A percentile compares a stretch with the other conserved stretches of the same genome.
Evolutionary conservation across 1,140 invertebrate species (phyloP).

Genomic region (Monochamus saltuarius): DNA sequence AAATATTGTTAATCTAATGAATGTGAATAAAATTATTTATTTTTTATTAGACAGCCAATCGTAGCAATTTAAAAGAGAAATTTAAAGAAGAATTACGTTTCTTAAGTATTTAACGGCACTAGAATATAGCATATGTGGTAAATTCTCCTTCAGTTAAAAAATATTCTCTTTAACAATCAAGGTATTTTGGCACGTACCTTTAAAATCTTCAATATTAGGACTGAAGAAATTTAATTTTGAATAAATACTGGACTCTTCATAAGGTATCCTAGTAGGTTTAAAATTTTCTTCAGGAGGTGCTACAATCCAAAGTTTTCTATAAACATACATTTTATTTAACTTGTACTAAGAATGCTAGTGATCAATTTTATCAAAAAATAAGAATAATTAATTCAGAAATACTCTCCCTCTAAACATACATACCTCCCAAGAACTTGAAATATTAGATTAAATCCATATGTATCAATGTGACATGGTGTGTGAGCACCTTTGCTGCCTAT

Average conservation of each 20-base stretch:
- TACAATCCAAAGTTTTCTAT: slow-evolving; percentile 89
- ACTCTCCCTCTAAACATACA: slow-evolving; percentile 34
- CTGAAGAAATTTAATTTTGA: slow-evolving; percentile 80
- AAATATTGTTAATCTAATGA: slow-evolving; percentile 3
- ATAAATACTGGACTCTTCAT: slow-evolving; percentile 96
- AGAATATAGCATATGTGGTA: background rate
- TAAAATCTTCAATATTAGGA: slow-evolving; percentile 49
- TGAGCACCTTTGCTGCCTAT: slow-evolving; percentile 84
- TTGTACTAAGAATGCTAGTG: background rate
- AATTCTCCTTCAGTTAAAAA: background rate
- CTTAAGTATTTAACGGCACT: background rate
- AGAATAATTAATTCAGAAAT: background rate
- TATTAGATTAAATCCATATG: slow-evolving; percentile 92
- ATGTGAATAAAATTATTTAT: slow-evolving; percentile 2
- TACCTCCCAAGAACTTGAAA: slow-evolving; percentile 85
- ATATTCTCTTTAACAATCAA: background rate
- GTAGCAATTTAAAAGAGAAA: background rate
- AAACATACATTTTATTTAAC: slow-evolving; percentile 41
- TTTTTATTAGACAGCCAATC: too few relatives aligned
- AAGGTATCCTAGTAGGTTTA: slow-evolving; percentile 85
- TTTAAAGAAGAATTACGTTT: background rate
- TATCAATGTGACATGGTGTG: slow-evolving; percentile 92
- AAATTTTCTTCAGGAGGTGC: slow-evolving; percentile 80
- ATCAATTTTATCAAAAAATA: background rate
- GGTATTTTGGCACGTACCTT: slow-evolving; percentile 24